phyloP scores from a whole-genome alignment of 1,140 invertebrate genomes.

The Heterodera schachtii region DNA sequence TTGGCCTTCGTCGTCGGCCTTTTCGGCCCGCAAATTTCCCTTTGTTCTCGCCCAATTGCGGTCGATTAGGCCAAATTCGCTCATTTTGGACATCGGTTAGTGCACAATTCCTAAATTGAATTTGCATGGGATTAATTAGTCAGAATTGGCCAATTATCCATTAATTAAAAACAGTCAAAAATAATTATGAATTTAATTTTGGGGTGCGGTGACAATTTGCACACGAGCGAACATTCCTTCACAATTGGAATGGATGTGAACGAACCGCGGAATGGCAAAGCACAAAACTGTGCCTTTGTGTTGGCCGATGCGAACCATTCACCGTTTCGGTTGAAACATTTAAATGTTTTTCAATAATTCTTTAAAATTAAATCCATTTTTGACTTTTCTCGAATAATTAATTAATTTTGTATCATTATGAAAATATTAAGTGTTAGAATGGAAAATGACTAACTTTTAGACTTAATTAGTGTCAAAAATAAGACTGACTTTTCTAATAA shows the following conservation, averaged over 20 bases:
- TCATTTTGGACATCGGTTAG: conserved; percentile 32
- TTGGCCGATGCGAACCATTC: conserved; percentile 8
- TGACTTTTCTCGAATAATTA: too few species aligned
- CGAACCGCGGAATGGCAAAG: background rate
- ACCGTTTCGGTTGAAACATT: conserved; percentile 14
- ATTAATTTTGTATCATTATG: too few species aligned
- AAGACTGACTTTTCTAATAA: too few species aligned
- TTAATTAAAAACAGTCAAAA: background rate
- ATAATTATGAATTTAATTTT: background rate
- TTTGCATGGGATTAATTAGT: background rate
- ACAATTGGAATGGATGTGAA: conserved; percentile 26
- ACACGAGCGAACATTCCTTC: background rate
- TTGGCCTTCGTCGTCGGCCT: too few species aligned
- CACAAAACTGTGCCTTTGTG: conserved; percentile 6
- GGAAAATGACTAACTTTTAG: too few species aligned
- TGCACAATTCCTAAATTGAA: background rate
- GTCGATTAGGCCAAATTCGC: background rate
- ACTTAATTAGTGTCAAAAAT: too few species aligned
- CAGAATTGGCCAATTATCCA: background rate
- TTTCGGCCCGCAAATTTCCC: background rate
- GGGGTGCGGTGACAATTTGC: conserved; percentile 19
- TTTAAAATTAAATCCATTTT: too few species aligned
- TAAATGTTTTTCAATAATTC: too few species aligned
- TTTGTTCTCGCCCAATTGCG: background rate
- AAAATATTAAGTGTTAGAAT: too few species aligned